Percentiles rank a stretch among this genome's conserved stretches.
Evolutionary conservation across 2,888 invertebrate genomes (phyloP).

Genomic region (Drosophila phalerata): DNA sequence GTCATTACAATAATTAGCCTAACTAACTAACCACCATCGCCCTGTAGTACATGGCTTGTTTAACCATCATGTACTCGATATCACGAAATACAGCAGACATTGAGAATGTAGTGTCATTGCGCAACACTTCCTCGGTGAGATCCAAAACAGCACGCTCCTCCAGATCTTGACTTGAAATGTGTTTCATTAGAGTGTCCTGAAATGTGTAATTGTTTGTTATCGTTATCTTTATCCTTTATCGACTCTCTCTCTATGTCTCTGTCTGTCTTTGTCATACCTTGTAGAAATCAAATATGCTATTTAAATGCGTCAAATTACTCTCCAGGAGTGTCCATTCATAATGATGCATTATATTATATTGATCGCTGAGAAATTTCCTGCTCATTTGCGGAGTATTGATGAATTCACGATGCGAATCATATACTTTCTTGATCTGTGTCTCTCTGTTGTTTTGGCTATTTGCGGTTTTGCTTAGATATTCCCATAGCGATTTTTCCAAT

Average conservation of each 20-base stretch:
- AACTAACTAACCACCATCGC: constrained; percentile 91
- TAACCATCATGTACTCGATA: constrained; percentile 88
- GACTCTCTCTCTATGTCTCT: neutral
- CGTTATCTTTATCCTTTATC: neutral
- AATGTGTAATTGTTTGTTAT: neutral
- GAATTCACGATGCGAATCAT: constrained; percentile 82
- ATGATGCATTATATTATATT: constrained; percentile 84
- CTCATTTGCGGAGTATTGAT: constrained; percentile 63
- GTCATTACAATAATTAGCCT: constrained; percentile 60
- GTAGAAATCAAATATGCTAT: constrained; percentile 89
- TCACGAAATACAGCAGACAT: constrained; percentile 87
- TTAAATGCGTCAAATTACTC: constrained; percentile 88
- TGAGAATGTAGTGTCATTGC: constrained; percentile 87
- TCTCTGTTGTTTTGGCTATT: constrained; percentile 71
- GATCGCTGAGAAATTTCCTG: constrained; percentile 63
- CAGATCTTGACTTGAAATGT: constrained; percentile 84
- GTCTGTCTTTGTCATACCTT: constrained; percentile 86
- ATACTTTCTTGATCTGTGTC: constrained; percentile 81
- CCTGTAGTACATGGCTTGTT: constrained; percentile 89
- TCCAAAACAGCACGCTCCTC: constrained; percentile 87
- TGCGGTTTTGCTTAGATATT: constrained; percentile 75
- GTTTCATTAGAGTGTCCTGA: constrained; percentile 62
- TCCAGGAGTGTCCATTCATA: constrained; percentile 89
- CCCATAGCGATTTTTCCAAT: constrained; percentile 86
- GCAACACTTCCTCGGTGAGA: constrained; percentile 88